Evolutionary conservation across 2,113 vertebrate species (phyloP).

Genomic region (Pollachius pollachius): DNA sequence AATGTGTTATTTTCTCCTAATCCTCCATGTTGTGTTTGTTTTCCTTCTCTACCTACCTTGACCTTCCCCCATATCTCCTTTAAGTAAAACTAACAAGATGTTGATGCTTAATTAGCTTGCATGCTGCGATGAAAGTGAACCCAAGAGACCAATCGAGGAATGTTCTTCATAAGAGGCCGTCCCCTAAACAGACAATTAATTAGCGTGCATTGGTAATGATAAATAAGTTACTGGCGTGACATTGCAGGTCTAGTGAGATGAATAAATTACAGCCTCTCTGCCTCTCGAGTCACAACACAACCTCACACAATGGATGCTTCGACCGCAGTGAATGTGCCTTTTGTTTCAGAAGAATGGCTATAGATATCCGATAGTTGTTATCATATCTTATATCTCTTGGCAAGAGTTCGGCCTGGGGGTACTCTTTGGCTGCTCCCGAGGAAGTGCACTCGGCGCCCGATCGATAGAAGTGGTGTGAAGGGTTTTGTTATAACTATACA

Average conservation of each 20-base stretch:
- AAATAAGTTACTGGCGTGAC: slow-evolving; percentile 60
- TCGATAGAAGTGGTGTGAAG: slow-evolving; percentile 51
- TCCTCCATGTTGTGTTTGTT: slow-evolving; percentile 41
- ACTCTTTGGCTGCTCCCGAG: slow-evolving; percentile 42
- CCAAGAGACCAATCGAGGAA: slow-evolving; percentile 46
- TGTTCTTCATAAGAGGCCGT: slow-evolving; percentile 43
- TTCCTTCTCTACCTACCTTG: slow-evolving; percentile 30
- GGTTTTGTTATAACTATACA: slow-evolving; percentile 61
- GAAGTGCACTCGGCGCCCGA: slow-evolving; percentile 44
- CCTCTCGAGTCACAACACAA: slow-evolving; percentile 17
- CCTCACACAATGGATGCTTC: neutral
- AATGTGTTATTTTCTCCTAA: slow-evolving; percentile 57
- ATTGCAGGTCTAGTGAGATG: slow-evolving; percentile 49
- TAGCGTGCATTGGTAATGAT: slow-evolving; percentile 52
- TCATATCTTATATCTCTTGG: slow-evolving; percentile 1
- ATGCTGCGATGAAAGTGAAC: slow-evolving; percentile 49
- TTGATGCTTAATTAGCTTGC: slow-evolving; percentile 53
- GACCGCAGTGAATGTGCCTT: slow-evolving; percentile 31
- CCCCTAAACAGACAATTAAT: slow-evolving; percentile 63
- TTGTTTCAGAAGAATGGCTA: slow-evolving; percentile 47
- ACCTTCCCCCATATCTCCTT: slow-evolving; percentile 63
- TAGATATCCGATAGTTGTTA: slow-evolving; percentile 33
- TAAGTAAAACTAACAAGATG: slow-evolving; percentile 52
- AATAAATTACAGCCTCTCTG: slow-evolving; percentile 31
- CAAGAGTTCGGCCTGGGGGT: slow-evolving; percentile 31